Conservation (phyloP, 2,797 vertebrate genomes). For the Sebastes melanostomus region DNA sequence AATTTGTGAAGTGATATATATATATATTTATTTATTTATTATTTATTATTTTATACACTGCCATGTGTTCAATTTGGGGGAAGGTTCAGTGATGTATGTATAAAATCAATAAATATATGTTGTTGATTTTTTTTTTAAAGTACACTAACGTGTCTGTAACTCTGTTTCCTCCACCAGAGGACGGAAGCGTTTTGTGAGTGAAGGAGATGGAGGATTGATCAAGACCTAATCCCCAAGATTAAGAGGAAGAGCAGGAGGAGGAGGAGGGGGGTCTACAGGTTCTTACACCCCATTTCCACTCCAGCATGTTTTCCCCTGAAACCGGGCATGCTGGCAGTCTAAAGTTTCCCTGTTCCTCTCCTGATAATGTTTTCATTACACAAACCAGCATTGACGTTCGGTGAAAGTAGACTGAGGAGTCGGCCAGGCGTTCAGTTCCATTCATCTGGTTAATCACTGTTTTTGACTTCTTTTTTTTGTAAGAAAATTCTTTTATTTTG, state of each 20-base stretch:
- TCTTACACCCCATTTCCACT: slow-evolving; percentile 38
- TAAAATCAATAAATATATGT: too few relatives aligned
- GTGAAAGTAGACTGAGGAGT: slow-evolving; percentile 53
- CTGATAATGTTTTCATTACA: slow-evolving; percentile 55
- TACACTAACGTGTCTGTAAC: background rate
- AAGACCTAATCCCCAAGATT: slow-evolving; percentile 76
- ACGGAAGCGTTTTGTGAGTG: slow-evolving; percentile 89
- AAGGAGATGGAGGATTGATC: slow-evolving; percentile 86
- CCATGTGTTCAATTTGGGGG: too few relatives aligned
- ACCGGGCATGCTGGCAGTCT: slow-evolving; percentile 31
- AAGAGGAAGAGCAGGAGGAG: slow-evolving; percentile 21
- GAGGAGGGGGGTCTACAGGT: slow-evolving; percentile 22
- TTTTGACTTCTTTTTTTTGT: slow-evolving; percentile 53
- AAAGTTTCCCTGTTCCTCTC: slow-evolving; percentile 53
- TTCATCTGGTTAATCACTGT: slow-evolving; percentile 62
- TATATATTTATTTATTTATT: too few relatives aligned
- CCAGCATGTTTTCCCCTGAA: slow-evolving; percentile 42
- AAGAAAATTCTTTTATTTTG: slow-evolving; percentile 62
- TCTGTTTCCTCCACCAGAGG: slow-evolving; percentile 78
- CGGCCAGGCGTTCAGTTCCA: slow-evolving; percentile 37
- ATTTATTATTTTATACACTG: too few relatives aligned
- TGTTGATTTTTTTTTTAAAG: too few relatives aligned
- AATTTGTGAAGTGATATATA: too few relatives aligned
- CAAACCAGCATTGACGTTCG: slow-evolving; percentile 63
- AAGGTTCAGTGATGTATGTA: too few relatives aligned